Conservation (phyloP, 2,113 vertebrate genomes). For the Lipotes vexillifer region DNA sequence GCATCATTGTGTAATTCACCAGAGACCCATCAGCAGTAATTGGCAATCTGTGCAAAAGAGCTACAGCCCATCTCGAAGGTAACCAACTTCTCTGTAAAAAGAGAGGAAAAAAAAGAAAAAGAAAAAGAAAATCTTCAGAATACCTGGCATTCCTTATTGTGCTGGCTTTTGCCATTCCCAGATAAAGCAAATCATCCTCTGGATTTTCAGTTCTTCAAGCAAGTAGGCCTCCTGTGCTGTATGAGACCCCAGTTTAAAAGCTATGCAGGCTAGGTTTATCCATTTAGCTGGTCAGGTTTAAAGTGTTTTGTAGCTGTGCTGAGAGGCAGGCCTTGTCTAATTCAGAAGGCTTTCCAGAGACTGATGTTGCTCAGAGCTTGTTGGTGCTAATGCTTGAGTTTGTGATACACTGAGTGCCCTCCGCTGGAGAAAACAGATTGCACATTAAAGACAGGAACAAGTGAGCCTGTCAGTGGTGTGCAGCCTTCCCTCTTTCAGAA, state of each 20-base stretch:
- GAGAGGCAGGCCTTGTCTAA: conserved; percentile 83
- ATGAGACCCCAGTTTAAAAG: conserved; percentile 69
- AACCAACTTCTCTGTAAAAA: conserved; percentile 79
- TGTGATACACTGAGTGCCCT: conserved; percentile 86
- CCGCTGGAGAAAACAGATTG: conserved; percentile 86
- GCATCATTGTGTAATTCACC: conserved; percentile 81
- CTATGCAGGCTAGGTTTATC: conserved; percentile 75
- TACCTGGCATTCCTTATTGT: conserved; percentile 79
- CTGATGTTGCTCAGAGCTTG: conserved; percentile 83
- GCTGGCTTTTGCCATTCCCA: conserved; percentile 80
- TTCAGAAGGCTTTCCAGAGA: conserved; percentile 82
- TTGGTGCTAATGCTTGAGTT: conserved; percentile 81
- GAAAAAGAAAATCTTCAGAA: conserved; percentile 62
- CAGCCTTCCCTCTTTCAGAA: conserved; percentile 77
- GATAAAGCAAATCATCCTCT: conserved; percentile 79
- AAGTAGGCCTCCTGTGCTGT: conserved; percentile 58
- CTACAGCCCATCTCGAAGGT: conserved; percentile 67
- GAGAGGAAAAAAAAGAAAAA: not conserved
- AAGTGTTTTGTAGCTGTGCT: conserved; percentile 82
- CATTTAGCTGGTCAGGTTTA: conserved; percentile 79
- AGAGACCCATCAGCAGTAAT: conserved; percentile 72
- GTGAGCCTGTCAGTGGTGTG: conserved; percentile 83
- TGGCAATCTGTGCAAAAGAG: conserved; percentile 70
- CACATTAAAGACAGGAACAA: conserved; percentile 82
- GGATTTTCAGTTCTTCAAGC: conserved; percentile 65